Base-by-base conservation (phyloP, 2,113 vertebrate genomes). In the Pycnonotus jocosus region DNA sequence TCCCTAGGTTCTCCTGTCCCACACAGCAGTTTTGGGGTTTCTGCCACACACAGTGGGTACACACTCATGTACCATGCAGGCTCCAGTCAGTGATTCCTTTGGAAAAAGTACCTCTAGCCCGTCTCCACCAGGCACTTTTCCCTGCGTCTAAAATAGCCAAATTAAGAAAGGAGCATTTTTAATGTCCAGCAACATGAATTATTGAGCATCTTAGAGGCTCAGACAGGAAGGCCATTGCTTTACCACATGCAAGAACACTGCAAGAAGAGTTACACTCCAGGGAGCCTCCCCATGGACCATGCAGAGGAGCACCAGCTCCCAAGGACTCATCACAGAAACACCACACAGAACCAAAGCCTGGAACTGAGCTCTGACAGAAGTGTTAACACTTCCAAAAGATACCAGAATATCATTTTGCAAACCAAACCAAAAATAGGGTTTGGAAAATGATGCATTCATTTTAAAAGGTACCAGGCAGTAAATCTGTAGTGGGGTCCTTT, bases 261-360 rank as follows among this genome's bases (percentile, higher is more conserved):
- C 44, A 71, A 40, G 22, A 17, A 48, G 44, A 27, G 19, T 44
- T 38, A 28, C 25, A 40, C 6, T 6, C 21, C 23, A 9, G 54
- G 24, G 1, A 51, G 23, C 12, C 8, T 88, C 13, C 21, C 20
- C 33, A 25, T 0, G 0, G 13, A 57, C 28, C 56, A 31, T 0
- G 0, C 28, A 53, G 21, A 3, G 5, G 57, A 48, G 13, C 15
- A 9, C 4, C 27, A 15, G 24, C 64, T 42, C 48, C n/a, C n/a
- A 47, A 10, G 31, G n/a, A 74, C 11, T 31, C 14, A 28, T 24
- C 50, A 12, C 15, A n/a, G 25, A n/a, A 13, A 24, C 1, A 6
- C 25, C 1, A 1, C 1, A 42, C 18, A 10, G 31, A 48, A 19
- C 13, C 65, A 58, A 61, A 61, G 10, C 24, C 5, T 37, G 33